Conservation (phyloP, 1,140 invertebrate species). For the Lepidurus arcticus region DNA sequence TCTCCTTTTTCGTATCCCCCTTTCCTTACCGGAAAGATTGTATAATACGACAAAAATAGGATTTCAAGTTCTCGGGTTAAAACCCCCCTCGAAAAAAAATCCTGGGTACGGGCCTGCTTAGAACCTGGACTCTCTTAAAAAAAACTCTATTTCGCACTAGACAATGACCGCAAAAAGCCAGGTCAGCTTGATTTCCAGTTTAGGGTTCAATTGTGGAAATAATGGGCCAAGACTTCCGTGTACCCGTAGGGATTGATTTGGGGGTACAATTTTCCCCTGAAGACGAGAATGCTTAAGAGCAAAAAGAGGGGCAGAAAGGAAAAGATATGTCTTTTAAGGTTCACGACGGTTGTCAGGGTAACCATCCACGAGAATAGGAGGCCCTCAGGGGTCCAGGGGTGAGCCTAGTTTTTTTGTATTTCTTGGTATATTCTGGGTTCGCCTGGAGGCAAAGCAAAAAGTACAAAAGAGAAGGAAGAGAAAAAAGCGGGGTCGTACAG, state of each 20-base stretch:
- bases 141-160: too few species aligned
- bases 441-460: background rate
- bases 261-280: background rate
- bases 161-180: too few species aligned
- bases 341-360: conserved; percentile 18
- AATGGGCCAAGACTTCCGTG: background rate
- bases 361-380: background rate
- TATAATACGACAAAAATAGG: too few species aligned
- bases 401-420: background rate
- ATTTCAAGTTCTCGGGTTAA: too few species aligned
- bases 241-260: background rate
- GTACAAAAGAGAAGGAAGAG: background rate
- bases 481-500: background rate
- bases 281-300: background rate
- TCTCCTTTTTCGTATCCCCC: too few species aligned
- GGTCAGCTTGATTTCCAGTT: too few species aligned
- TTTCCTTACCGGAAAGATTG: too few species aligned
- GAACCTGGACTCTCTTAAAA: too few species aligned
- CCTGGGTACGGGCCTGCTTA: too few species aligned
- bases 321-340: conserved; percentile 2
- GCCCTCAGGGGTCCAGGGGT: background rate
- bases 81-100: too few species aligned
- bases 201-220: too few species aligned
- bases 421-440: background rate
- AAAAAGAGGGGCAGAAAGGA: background rate